Evolutionary conservation across 1,140 invertebrate genomes (phyloP), one percentile per base, ranked within the genome.

Genomic region (Archivesica marissinica): DNA sequence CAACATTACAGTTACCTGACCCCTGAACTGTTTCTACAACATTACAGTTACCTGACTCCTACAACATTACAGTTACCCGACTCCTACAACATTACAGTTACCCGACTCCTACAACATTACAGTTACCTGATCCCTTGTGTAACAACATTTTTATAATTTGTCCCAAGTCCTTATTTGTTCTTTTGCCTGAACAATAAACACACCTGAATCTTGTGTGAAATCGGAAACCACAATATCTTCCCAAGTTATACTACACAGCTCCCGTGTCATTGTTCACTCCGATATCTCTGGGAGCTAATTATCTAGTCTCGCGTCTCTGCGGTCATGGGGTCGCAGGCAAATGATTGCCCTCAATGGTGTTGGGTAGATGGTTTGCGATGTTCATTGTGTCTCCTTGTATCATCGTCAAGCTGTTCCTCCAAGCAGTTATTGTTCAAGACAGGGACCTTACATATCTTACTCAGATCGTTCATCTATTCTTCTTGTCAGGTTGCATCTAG

Each of bases 311-410:
- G 30, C 59, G 59, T 64, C 59, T 64, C 38, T 64, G 59, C 30
- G 59, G 59, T 64, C 59, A 64, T 64, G 59, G 59, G 59, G 59
- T 64, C 30, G 59, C 59, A 33, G 59, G 59, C 59, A 64, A 64
- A 64, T 64, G 59, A 64, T 35, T 64, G 30, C 23, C 30, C 13
- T 64, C 59, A 64, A 64, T 64, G n/a, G 59, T 9, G 17, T 17
- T 35, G 59, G 59, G 1, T 64, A 64, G 59, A 64, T 64, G 38
- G 30, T 64, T 64, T 64, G 59, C 59, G 59, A 35, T 64, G 59
- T 64, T 64, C 59, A 35, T 64, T 64, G 59, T 64, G 38, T 64
- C 30, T 20, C 9, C 30, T 11, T 33, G 23, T 64, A 64, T 64
- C 59, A 33, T 9, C 59, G 25, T 2, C 59, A 35, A 35, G 59